Evolutionary conservation across 2,113 vertebrate species (phyloP).

Genomic region (Chloebia gouldiae): DNA sequence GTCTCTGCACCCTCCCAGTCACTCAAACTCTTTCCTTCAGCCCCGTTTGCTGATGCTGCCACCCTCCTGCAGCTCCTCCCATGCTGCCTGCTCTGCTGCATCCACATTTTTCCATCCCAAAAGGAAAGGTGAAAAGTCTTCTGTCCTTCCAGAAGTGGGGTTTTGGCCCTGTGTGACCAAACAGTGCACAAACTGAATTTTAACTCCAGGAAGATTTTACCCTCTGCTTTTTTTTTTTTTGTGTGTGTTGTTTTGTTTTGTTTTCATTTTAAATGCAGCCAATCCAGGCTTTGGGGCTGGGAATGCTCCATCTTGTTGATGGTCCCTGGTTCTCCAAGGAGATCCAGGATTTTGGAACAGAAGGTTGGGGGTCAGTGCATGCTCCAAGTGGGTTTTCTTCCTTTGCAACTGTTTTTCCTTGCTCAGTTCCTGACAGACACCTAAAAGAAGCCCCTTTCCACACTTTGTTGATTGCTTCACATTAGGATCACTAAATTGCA

Average conservation of each 20-base stretch:
- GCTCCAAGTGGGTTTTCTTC: not conserved
- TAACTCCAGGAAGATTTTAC: not conserved
- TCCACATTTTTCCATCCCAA: not conserved
- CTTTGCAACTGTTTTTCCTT: not conserved
- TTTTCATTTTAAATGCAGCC: not conserved
- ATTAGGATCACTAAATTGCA: accelerated
- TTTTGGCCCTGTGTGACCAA: not conserved
- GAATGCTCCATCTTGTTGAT: accelerated
- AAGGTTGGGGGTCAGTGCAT: not conserved
- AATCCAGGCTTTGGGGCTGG: too few relatives aligned
- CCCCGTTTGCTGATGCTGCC: not conserved
- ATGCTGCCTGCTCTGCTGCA: not conserved
- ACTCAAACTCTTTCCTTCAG: not conserved
- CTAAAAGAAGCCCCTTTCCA: not conserved
- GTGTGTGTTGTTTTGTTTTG: too few relatives aligned
- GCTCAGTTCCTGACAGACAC: not conserved
- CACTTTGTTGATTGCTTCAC: not conserved
- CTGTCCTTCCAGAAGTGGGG: not conserved
- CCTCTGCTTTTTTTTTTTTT: too few relatives aligned
- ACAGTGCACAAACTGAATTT: not conserved
- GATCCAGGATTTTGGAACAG: not conserved
- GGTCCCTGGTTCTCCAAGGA: not conserved
- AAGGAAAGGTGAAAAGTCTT: not conserved
- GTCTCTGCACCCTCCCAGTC: not conserved
- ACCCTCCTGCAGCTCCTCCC: not conserved